Conservation (phyloP, 2,888 invertebrate species). For the Scaeva pyrastri region DNA sequence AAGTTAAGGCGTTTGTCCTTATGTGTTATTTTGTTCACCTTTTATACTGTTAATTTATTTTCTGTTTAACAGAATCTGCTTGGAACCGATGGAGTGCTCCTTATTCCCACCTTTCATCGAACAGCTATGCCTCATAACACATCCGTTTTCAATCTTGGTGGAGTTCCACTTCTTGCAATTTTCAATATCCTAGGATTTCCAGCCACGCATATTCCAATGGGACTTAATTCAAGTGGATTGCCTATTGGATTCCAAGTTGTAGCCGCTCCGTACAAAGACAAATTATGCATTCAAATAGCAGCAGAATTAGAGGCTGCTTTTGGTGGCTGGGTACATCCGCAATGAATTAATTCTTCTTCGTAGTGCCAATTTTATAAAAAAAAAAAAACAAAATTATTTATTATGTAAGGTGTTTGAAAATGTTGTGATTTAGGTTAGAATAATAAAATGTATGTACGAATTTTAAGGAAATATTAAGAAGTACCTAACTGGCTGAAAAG, state of each 20-base stretch:
- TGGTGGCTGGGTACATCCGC: constrained; percentile 91
- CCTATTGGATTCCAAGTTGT: constrained; percentile 92
- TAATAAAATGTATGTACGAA: constrained; percentile 42
- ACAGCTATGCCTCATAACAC: constrained; percentile 88
- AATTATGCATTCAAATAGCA: constrained; percentile 92
- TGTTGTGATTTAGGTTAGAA: constrained; percentile 63
- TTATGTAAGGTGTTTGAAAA: constrained; percentile 56
- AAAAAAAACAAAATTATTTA: constrained; percentile 8
- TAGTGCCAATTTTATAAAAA: constrained; percentile 21
- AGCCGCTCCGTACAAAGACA: constrained; percentile 90
- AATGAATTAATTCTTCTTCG: constrained; percentile 26
- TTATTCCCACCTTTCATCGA: constrained; percentile 89
- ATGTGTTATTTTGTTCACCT: not conserved
- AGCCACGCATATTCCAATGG: constrained; percentile 90
- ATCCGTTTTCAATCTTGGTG: constrained; percentile 85
- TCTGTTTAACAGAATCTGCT: constrained; percentile 83
- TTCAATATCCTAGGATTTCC: constrained; percentile 89
- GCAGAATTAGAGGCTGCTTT: constrained; percentile 90
- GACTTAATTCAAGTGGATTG: constrained; percentile 86
- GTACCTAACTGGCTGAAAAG: not conserved
- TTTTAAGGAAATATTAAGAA: not conserved
- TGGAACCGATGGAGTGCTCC: constrained; percentile 88
- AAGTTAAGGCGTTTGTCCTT: constrained; percentile 79
- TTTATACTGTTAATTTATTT: not conserved
- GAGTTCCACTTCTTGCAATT: constrained; percentile 79